Base-by-base conservation (phyloP, 2,888 invertebrate species). In the Trachelus tabidus region DNA sequence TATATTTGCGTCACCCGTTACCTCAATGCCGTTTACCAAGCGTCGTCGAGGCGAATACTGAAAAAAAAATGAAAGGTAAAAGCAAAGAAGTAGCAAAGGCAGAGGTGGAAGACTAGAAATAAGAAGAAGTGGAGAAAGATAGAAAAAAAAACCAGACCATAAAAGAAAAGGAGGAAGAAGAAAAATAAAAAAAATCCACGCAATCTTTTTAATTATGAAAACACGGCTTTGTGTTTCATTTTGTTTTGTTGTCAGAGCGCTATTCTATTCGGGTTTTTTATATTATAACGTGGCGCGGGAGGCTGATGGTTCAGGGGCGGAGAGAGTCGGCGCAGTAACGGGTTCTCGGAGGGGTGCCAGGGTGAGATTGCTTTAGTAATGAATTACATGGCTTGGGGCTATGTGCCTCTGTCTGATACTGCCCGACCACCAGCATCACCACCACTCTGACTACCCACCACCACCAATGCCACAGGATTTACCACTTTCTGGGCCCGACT, bases 341-440 rank as follows among this genome's bases (percentile, higher is more conserved):
- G 78, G 33, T 69, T 71, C 76, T 73, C 76, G 76, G 76, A 80
- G 81, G 83, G 83, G 83, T 84, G 83, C 81, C 79, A 83, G 80
- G 81, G 83, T 83, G 82, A 84, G 83, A 83, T 85, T 84, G 85
- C 86, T 91, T 91, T 91, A 90, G 91, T 91, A 91, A 91, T 91
- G 91, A 91, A 91, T 91, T 91, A 91, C 91, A 91, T 91, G 91
- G 91, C 91, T 89, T 85, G 87, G 86, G 90, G 90, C 89, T 89
- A 86, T 89, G 88, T 89, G 89, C 89, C 88, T 86, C 86, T 86
- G 88, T 89, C 89, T 89, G 71, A 71, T 87, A 86, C 87, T 85
- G 85, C 84, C 84, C 87, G 83, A 83, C 83, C 79, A 83, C 81
- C 80, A 78, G 79, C 78, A 80, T 79, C 79, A 77, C 81, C 78